Evolutionary conservation across 1,140 invertebrate species (phyloP).

Genomic region (Argopecten irradians): DNA sequence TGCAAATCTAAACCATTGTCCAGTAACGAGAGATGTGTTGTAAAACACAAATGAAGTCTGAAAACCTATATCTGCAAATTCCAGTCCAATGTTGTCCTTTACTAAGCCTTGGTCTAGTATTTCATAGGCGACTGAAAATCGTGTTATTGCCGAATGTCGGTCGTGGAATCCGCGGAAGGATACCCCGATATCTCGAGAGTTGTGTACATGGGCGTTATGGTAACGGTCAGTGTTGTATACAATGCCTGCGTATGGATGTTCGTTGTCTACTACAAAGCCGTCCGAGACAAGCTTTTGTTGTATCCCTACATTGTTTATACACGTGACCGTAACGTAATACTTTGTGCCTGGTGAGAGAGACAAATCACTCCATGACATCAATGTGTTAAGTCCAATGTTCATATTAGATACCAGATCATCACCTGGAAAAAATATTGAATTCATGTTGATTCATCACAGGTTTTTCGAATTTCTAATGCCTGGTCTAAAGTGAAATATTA

Average conservation of each 20-base stretch:
- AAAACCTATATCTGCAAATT: neutral
- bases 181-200: slow-evolving; percentile 39
- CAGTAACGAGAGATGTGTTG: neutral
- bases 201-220: neutral
- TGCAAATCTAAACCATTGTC: neutral
- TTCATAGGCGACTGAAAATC: slow-evolving; percentile 40
- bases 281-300: slow-evolving; percentile 44
- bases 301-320: slow-evolving; percentile 41
- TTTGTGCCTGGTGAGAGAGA: slow-evolving; percentile 42
- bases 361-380: neutral
- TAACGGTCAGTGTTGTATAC: slow-evolving; percentile 53
- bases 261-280: slow-evolving; percentile 53
- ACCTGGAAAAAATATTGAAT: too few species aligned
- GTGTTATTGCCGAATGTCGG: slow-evolving; percentile 46
- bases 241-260: slow-evolving; percentile 45
- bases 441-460: too few species aligned
- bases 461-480: too few species aligned
- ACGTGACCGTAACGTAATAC: slow-evolving; percentile 43
- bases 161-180: slow-evolving; percentile 63
- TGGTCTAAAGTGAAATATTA: too few species aligned
- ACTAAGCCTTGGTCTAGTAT: neutral
- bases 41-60: neutral
- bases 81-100: neutral
- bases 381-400: slow-evolving; percentile 27
- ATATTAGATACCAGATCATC: neutral